Percentiles rank a stretch among this genome's conserved stretches.
phyloP scores from a whole-genome alignment of 2,888 invertebrate genomes.

The Achlya flavicornis region DNA sequence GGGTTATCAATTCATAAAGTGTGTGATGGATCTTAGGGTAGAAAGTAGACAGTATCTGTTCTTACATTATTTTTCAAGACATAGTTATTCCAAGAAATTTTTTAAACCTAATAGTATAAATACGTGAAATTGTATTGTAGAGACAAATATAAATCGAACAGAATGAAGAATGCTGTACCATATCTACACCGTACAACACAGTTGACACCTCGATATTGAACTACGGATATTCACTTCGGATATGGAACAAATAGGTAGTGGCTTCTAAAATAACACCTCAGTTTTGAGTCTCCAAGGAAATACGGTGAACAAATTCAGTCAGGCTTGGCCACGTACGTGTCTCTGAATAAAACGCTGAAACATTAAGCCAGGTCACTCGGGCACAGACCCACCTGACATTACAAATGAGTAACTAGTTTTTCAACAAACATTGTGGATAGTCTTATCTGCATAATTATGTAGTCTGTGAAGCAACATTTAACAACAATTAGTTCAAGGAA shows the following conservation, averaged over 20 bases:
- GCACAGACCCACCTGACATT: constrained; percentile 40
- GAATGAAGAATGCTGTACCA: background rate
- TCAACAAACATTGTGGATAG: background rate
- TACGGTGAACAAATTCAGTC: constrained; percentile 42
- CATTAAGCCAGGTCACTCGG: constrained; percentile 48
- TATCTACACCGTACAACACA: background rate
- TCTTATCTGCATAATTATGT: background rate
- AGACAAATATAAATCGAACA: background rate
- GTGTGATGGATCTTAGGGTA: too few relatives aligned
- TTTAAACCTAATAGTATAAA: too few relatives aligned
- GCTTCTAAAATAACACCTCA: constrained; percentile 39
- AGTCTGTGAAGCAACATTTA: background rate
- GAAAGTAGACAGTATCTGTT: too few relatives aligned
- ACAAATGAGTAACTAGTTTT: background rate
- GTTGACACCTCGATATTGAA: constrained; percentile 15
- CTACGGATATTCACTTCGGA: constrained; percentile 32
- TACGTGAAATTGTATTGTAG: background rate
- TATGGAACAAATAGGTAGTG: constrained; percentile 39
- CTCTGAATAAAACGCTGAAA: constrained; percentile 47
- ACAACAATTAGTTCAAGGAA: background rate
- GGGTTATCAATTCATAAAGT: background rate
- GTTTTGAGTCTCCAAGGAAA: constrained; percentile 49
- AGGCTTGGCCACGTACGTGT: constrained; percentile 41
- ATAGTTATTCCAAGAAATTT: too few relatives aligned
- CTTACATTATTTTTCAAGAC: too few relatives aligned